These are phyloP conservation scores for Gymnarchus niloticus DNA, from an alignment of 2,113 vertebrate species.

Conservation along the genomic window DNA sequence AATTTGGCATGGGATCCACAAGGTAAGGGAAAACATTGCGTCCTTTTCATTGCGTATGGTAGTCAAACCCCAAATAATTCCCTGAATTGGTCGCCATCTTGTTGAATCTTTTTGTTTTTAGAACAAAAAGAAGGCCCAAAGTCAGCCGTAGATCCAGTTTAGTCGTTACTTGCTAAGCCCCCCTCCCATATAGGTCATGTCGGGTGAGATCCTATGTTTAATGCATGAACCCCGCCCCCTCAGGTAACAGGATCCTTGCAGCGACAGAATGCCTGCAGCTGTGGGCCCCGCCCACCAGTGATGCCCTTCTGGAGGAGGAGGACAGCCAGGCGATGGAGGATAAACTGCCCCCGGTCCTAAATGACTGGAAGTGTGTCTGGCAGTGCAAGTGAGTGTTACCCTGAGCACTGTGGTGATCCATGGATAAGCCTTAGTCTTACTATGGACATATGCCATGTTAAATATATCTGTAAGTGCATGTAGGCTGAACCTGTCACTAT, in stretches of 20 bases:
- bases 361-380: conserved; percentile 96
- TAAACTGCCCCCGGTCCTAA: conserved; percentile 76
- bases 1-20: conserved; percentile 97
- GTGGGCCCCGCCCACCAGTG: conserved; percentile 83
- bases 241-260: conserved; percentile 91
- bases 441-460: too few relatives aligned
- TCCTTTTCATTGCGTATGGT: neutral
- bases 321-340: conserved; percentile 66
- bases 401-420: neutral
- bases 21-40: conserved; percentile 65
- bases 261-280: conserved; percentile 87
- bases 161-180: neutral
- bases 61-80: neutral
- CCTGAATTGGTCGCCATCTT: neutral
- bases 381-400: conserved; percentile 83
- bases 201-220: neutral
- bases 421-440: neutral
- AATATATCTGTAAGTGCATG: too few relatives aligned
- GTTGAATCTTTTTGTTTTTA: neutral
- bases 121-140: neutral
- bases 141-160: neutral
- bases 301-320: conserved; percentile 82
- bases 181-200: neutral
- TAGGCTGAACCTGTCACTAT: too few relatives aligned
- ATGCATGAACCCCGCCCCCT: conserved; percentile 25